Evolutionary conservation across 2,888 invertebrate species (phyloP), one percentile per base, ranked within the genome.

Genomic region (Clivina fossor): DNA sequence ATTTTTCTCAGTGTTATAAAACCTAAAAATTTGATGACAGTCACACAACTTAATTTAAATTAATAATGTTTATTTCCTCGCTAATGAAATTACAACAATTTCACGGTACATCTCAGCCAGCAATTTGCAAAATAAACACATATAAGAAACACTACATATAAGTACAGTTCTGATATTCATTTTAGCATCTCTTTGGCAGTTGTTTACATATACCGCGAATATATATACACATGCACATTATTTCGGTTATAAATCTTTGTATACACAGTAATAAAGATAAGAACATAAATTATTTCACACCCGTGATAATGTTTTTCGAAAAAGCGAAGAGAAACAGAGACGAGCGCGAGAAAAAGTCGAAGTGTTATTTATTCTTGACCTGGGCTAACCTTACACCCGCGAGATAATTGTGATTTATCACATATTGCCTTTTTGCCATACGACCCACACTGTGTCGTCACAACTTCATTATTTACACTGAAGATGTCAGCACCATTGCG

Each of bases 341-440:
- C n/a, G 49, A 49, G 38, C 37, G 40, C 49, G 22, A 18, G 20
- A 38, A 35, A 18, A 19, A 38, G 28, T 35, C 24, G 35, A 48
- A 38, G 37, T 28, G 30, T 49, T 49, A 49, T 49, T 49, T 49
- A 49, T 38, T 49, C 49, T 38, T 49, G 49, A 49, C 49, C 49
- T 49, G 30, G 26, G 38, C 49, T 49, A 49, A 49, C 49, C 49
- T 49, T 40, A n/a, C 26, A 18, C 33, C 19, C 15, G 15, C 8
- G 19, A 38, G 49, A 49, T 49, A 49, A 49, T 49, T 49, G 49
- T 49, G 49, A 49, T 49, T 49, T 49, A 49, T 49, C 22, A 48
- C 33, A n/a, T n/a, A n/a, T n/a, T n/a, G n/a, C n/a, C 26, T 48
- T 48, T 26, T 11, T 24, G 33, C 37, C 18, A 20, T 26, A 15